These are phyloP conservation scores for Amphimallon solstitiale DNA, from an alignment of 2,888 invertebrate species.

Conservation along the genomic window DNA sequence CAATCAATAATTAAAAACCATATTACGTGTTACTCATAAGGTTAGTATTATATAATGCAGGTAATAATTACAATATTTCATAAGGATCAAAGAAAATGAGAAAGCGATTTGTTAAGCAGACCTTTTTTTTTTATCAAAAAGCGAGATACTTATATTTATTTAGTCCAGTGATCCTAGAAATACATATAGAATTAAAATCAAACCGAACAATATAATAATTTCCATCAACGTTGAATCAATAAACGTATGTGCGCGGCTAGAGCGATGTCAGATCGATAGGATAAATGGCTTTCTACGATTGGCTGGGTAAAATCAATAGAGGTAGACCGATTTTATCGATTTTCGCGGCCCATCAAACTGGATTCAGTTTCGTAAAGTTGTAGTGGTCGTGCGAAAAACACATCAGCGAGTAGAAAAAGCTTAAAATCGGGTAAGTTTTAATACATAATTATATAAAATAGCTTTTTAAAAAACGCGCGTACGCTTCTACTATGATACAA, in stretches of 20 bases:
- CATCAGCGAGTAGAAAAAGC: background rate
- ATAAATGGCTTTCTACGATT: slow-evolving; percentile 82
- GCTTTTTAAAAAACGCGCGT: background rate
- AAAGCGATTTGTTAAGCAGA: background rate
- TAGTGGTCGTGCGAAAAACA: slow-evolving; percentile 24
- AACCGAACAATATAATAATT: slow-evolving; percentile 41
- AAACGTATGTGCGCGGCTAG: slow-evolving; percentile 50
- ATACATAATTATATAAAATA: background rate
- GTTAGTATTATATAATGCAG: too few relatives aligned
- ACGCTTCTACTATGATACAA: too few relatives aligned
- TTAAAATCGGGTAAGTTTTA: slow-evolving; percentile 18
- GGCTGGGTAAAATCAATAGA: slow-evolving; percentile 76
- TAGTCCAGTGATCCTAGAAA: background rate
- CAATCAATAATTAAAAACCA: too few relatives aligned
- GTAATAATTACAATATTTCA: too few relatives aligned
- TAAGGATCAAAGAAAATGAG: slow-evolving; percentile 16
- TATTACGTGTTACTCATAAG: too few relatives aligned
- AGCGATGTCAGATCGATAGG: slow-evolving; percentile 73
- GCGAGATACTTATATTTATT: background rate
- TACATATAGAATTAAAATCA: slow-evolving; percentile 26
- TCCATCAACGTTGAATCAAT: slow-evolving; percentile 47
- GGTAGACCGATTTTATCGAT: slow-evolving; percentile 77
- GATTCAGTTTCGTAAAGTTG: slow-evolving; percentile 31
- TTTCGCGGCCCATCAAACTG: slow-evolving; percentile 61
- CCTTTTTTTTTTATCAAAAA: too few relatives aligned